These are phyloP conservation scores for Volucella inflata DNA, from an alignment of 2,888 invertebrate genomes.

Conservation along the genomic window DNA sequence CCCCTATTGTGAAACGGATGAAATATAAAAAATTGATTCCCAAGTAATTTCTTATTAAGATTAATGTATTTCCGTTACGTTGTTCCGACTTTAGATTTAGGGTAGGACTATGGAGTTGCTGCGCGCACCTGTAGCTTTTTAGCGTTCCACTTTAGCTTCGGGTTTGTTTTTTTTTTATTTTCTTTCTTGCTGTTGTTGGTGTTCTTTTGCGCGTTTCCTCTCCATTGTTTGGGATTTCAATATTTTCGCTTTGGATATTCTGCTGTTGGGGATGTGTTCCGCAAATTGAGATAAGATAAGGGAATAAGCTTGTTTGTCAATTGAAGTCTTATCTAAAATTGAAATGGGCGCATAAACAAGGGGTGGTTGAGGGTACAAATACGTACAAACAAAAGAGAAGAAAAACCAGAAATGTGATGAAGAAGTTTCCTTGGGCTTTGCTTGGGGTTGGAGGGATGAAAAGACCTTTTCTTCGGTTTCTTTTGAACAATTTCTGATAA, in stretches of 20 bases:
- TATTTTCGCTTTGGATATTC: constrained; percentile 21
- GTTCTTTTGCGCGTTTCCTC: constrained; percentile 13
- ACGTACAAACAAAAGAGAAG: constrained; percentile 14
- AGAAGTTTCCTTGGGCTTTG: constrained; percentile 25
- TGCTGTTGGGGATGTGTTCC: constrained; percentile 21
- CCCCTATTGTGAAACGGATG: constrained; percentile 48
- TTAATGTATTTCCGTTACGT: constrained; percentile 71
- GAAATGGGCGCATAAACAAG: constrained; percentile 31
- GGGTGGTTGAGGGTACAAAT: background rate
- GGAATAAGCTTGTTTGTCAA: constrained; percentile 75
- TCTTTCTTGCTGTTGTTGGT: background rate
- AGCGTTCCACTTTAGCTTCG: constrained; percentile 38
- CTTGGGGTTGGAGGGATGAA: background rate
- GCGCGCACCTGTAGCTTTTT: constrained; percentile 71
- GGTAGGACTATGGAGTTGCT: background rate
- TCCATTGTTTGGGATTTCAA: constrained; percentile 28
- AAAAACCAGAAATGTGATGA: constrained; percentile 30
- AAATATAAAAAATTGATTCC: constrained; percentile 73
- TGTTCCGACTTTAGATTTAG: constrained; percentile 46
- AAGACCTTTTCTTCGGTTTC: constrained; percentile 1
- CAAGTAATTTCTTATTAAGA: constrained; percentile 76
- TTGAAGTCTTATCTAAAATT: constrained; percentile 70
- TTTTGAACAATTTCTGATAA: background rate
- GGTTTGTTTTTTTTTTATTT: constrained; percentile 12
- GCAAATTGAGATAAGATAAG: constrained; percentile 68